Evolutionary conservation across 2,797 vertebrate species (phyloP), one percentile per base, ranked within the genome.

Genomic region (Microchirus variegatus): DNA sequence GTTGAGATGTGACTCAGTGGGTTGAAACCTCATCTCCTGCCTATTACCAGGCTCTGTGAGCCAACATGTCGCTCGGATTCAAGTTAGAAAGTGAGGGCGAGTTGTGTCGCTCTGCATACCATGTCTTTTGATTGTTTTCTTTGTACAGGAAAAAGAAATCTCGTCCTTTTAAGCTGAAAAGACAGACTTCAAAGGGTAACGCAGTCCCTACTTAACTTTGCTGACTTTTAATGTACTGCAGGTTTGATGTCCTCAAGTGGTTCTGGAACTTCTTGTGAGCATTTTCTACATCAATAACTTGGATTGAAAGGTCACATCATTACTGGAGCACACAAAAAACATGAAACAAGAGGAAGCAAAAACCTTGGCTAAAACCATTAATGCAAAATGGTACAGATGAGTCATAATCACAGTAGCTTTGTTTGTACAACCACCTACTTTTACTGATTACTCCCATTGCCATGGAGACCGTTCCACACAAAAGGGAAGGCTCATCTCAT

Each of bases 21-120:
- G 82, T 80, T 62, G 38, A 82, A 85, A 74, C 85, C 73, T 85
- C 78, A 74, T 82, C 81, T 77, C 72, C 56, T 68, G 67, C 81
- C 78, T 71, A 71, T 85, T 87, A 82, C 42, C 57, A 81, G 58
- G 69, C 66, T 50, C 31, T 38, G 44, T 43, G 64, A 82, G 69
- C 55, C 31, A 54, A 81, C 64, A 48, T 72, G 75, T 73, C 78
- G 77, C 81, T 63, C 62, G 60, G 69, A 77, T 74, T 65, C 74
- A 76, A 63, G 22, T 1, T 51, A 67, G 69, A 85, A 45, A 58
- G 61, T 5, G 11, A 71, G 70, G 70, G 46, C 58, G 37, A 11
- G 13, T 18, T 11, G 44, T 45, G 51, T 70, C 50, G 12, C 58
- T 65, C 53, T 16, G 22, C 10, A 3, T 52, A 16, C 16, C 16